phyloP scores from a whole-genome alignment of 2,888 invertebrate species.

The Drosophila fungiperda region DNA sequence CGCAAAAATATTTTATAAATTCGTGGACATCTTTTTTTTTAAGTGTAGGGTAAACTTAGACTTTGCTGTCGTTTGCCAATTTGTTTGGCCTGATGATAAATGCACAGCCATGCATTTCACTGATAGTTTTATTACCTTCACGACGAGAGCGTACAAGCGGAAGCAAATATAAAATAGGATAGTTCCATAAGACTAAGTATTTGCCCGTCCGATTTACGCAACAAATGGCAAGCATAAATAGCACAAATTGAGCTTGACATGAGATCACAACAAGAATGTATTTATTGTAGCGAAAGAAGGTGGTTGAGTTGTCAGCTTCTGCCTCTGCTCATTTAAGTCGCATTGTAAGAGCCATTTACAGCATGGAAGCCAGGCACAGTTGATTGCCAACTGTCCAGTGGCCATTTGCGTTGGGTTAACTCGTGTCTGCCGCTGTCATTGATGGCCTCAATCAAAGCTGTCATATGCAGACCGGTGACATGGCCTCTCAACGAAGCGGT shows the following conservation, averaged over 20 bases:
- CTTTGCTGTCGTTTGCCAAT: constrained; percentile 47
- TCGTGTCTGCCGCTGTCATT: constrained; percentile 53
- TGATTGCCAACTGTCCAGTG: constrained; percentile 20
- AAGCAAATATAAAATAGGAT: not conserved
- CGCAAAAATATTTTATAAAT: not conserved
- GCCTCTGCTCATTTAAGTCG: constrained; percentile 37
- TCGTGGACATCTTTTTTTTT: not conserved
- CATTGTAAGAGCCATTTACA: constrained; percentile 33
- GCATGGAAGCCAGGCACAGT: constrained; percentile 16
- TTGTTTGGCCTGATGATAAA: constrained; percentile 53
- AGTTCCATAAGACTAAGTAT: constrained; percentile 7
- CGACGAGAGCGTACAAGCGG: constrained; percentile 2
- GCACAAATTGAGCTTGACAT: constrained; percentile 12
- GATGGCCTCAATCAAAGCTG: constrained; percentile 75
- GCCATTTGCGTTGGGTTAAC: constrained; percentile 50
- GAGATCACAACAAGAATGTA: not conserved
- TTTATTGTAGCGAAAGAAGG: not conserved
- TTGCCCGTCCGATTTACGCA: constrained; percentile 28
- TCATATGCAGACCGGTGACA: constrained; percentile 60
- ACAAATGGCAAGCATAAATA: constrained; percentile 40
- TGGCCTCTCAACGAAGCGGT: constrained; percentile 30
- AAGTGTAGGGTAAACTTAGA: not conserved
- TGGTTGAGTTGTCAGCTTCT: constrained; percentile 33
- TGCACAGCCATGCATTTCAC: constrained; percentile 46
- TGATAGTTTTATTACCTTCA: constrained; percentile 57